Base-by-base conservation (phyloP, 2,797 vertebrate species). In the Tokudaia muenninki region DNA sequence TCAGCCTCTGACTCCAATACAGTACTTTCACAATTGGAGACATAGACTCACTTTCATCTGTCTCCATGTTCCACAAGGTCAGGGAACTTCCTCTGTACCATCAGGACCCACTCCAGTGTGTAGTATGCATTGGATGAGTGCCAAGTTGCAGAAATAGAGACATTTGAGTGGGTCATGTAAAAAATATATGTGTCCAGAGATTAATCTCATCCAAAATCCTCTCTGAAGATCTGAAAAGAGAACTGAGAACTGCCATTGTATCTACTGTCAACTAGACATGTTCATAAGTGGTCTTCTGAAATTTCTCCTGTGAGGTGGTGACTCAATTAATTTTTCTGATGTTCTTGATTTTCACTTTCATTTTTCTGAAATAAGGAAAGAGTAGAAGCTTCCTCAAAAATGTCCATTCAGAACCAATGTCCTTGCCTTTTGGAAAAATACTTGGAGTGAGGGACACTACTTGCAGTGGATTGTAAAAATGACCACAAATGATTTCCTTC, bases 101-200 rank as follows among this genome's bases (percentile, higher is more conserved):
- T 91, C 10, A 57, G 59, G 13, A 29, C 21, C 41, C 37, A 2
- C 17, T 75, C 70, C 59, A 95, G 26, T 44, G 57, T 91, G 87
- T 41, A 44, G 50, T 89, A 31, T 29, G 24, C 29, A 78, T 77
- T 87, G 83, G 44, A 57, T 72, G 50, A 78, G 79, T 57, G 78
- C 61, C 86, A 21, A 12, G 92, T 96, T 96, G 29, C 17, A 90
- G 86, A 93, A 96, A 94, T 84, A 87, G 74, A 95, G 57, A 70
- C 26, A 72, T 81, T 90, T 87, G n/a, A 84, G 81, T 91, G 59
- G 87, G 12, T 93, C 80, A 72, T 16, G 55, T 82, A 57, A 87
- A 91, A 92, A 84, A 55, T 72, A 17, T 16, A 22, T 47, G 10
- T 83, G n/a, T 77, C 86, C 78, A 94, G 72, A 97, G 61, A 93